Evolutionary conservation across 2,797 vertebrate species (phyloP).

Genomic region (Austrolebias charrua): DNA sequence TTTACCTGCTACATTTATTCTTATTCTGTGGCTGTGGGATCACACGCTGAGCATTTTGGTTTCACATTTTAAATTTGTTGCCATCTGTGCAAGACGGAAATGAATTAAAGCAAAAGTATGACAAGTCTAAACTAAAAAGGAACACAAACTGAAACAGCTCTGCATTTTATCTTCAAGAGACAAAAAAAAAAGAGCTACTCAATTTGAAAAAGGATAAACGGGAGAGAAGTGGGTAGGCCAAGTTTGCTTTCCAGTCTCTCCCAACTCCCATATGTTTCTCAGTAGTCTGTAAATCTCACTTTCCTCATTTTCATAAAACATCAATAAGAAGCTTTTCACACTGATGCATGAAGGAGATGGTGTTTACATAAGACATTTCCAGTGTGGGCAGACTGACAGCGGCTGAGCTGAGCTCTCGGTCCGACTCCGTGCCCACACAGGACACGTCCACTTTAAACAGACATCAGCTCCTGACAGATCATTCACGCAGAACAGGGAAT

Average conservation of each 20-base stretch:
- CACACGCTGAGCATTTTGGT: neutral
- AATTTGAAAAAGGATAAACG: neutral
- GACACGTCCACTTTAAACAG: slow-evolving; percentile 56
- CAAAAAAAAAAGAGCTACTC: neutral
- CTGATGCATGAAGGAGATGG: slow-evolving; percentile 51
- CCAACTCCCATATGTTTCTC: slow-evolving; percentile 35
- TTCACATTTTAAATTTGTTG: too few relatives aligned
- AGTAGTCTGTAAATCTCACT: slow-evolving; percentile 45
- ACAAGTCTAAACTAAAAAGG: neutral
- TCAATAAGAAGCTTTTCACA: slow-evolving; percentile 53
- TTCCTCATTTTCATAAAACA: slow-evolving; percentile 44
- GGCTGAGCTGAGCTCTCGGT: slow-evolving; percentile 43
- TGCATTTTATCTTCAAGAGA: neutral
- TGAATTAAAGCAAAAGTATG: neutral
- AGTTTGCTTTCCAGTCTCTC: neutral
- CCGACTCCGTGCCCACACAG: slow-evolving; percentile 59
- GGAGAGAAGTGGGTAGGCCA: neutral
- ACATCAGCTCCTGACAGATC: slow-evolving; percentile 52
- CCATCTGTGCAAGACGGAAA: neutral
- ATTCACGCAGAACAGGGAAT: slow-evolving; percentile 40
- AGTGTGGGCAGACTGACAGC: slow-evolving; percentile 60
- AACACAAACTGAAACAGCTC: neutral
- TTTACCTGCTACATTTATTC: neutral
- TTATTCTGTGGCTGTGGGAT: neutral
- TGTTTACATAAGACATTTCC: slow-evolving; percentile 69